Conservation (phyloP, 1,140 invertebrate genomes). For the Muscidifurax raptorellus region DNA sequence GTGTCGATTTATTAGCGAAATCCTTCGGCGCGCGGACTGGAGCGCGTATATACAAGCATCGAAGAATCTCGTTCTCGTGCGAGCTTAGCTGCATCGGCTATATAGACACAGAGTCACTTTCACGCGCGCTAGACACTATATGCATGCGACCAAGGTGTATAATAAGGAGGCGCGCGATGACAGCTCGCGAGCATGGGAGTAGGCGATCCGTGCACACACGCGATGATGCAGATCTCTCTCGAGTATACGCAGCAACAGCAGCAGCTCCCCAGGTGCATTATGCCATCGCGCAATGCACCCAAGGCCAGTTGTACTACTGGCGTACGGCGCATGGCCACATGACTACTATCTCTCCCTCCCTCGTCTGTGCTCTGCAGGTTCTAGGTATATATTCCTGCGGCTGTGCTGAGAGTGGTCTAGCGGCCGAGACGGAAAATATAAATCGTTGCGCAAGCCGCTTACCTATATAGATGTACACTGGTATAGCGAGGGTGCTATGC, state of each 20-base stretch:
- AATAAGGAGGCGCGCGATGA: slow-evolving; percentile 36
- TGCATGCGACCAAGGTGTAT: neutral
- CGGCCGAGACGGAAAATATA: slow-evolving; percentile 70
- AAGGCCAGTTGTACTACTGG: slow-evolving; percentile 72
- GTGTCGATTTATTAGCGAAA: slow-evolving; percentile 45
- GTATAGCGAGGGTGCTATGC: slow-evolving; percentile 69
- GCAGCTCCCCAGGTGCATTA: slow-evolving; percentile 63
- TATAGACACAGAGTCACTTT: neutral
- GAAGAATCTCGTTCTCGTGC: neutral
- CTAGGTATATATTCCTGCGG: slow-evolving; percentile 46
- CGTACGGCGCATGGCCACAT: slow-evolving; percentile 32
- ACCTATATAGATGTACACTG: slow-evolving; percentile 55
- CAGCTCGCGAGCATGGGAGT: slow-evolving; percentile 23
- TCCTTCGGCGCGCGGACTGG: neutral
- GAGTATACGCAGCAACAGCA: slow-evolving; percentile 59
- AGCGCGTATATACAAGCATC: slow-evolving; percentile 1
- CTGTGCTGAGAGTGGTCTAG: neutral
- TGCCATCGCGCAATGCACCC: slow-evolving; percentile 70
- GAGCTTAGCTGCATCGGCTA: neutral
- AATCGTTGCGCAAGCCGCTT: slow-evolving; percentile 68
- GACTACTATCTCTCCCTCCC: neutral
- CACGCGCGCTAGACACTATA: neutral
- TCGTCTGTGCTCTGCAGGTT: neutral
- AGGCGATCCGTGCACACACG: slow-evolving; percentile 16
- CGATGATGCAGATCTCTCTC: slow-evolving; percentile 52